Evolutionary conservation across 2,797 vertebrate species (phyloP).

Genomic region (Echiichthys vipera): DNA sequence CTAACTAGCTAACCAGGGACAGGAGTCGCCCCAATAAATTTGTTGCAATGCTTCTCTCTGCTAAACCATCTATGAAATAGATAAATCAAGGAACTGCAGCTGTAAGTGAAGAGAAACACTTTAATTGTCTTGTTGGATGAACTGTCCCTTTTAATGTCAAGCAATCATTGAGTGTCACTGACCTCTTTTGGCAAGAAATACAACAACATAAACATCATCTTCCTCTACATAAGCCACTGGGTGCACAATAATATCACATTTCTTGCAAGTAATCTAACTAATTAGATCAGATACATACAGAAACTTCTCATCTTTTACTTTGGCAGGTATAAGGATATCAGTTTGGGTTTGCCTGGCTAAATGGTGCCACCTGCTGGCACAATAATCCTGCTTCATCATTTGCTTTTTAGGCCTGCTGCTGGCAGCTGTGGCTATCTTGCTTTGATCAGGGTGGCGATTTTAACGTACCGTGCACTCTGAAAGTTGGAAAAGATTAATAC

Average conservation of each 20-base stretch:
- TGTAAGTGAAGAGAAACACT: neutral
- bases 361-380: conserved; percentile 2
- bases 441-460: neutral
- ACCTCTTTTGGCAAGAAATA: conserved; percentile 3
- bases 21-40: neutral
- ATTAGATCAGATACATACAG: neutral
- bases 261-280: neutral
- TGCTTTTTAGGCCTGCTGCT: neutral
- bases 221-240: neutral
- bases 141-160: neutral
- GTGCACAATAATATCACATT: neutral
- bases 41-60: neutral
- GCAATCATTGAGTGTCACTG: neutral
- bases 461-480: neutral
- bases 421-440: neutral
- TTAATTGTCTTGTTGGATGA: neutral
- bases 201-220: neutral
- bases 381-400: neutral
- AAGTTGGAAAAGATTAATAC: neutral
- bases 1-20: neutral
- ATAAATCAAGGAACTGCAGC: neutral
- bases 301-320: neutral
- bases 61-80: neutral
- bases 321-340: neutral
- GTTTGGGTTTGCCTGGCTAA: neutral